Conservation (phyloP, 2,113 vertebrate genomes). For the Alligator mississippiensis region DNA sequence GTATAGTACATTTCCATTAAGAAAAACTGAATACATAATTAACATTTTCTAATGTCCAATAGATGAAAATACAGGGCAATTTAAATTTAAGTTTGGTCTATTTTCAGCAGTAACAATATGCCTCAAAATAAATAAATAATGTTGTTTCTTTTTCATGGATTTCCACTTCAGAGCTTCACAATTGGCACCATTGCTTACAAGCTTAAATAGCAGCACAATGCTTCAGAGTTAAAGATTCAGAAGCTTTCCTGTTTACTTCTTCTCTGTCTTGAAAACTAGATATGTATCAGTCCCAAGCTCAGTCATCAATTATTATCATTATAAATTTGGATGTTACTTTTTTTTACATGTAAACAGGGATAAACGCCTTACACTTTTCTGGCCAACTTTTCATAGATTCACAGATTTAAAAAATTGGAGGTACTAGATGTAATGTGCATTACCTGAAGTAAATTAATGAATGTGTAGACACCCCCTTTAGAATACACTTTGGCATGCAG, state of each 20-base stretch:
- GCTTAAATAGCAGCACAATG: neutral
- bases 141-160: neutral
- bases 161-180: neutral
- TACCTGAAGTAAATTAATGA: too few species aligned
- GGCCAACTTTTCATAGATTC: neutral
- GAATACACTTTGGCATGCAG: too few species aligned
- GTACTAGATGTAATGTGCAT: too few species aligned
- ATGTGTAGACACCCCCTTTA: too few species aligned
- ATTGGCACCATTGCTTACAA: neutral
- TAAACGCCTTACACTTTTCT: neutral
- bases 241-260: neutral
- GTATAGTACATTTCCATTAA: neutral
- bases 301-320: neutral
- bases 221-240: neutral
- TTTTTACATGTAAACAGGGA: neutral
- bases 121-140: neutral
- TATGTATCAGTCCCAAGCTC: neutral
- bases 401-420: too few species aligned
- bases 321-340: neutral
- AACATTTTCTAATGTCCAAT: neutral
- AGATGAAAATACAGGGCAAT: neutral
- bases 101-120: neutral
- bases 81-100: neutral
- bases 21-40: neutral
- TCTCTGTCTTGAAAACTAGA: conserved; percentile 7